Conservation (phyloP, 2,797 vertebrate species). For the Enteromius thamalakanensis region DNA sequence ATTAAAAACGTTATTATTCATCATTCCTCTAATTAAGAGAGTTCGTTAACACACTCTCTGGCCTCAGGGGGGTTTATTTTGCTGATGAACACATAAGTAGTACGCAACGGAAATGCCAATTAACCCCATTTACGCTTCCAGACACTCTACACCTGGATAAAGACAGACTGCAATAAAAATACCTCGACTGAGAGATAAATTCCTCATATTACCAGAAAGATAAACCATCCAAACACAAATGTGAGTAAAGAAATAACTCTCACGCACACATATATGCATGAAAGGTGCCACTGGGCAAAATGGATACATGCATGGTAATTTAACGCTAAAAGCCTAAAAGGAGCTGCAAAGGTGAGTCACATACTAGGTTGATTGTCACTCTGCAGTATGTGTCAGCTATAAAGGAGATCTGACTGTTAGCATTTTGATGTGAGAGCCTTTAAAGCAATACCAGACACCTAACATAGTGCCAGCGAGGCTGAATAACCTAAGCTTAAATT, state of each 20-base stretch:
- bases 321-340: conserved; percentile 36
- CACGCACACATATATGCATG: background rate
- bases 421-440: conserved; percentile 62
- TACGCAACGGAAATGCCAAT: conserved; percentile 60
- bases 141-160: conserved; percentile 42
- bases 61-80: conserved; percentile 57
- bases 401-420: conserved; percentile 64
- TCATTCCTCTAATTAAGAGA: conserved; percentile 63
- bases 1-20: conserved; percentile 60
- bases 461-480: conserved; percentile 52
- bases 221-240: background rate
- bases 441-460: conserved; percentile 58
- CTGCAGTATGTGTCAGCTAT: conserved; percentile 55
- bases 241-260: no score
- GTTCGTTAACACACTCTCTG: conserved; percentile 58
- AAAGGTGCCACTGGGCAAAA: background rate
- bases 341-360: conserved; percentile 53
- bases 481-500: conserved; percentile 60
- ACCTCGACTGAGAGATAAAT: conserved; percentile 11
- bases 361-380: conserved; percentile 42
- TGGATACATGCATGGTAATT: background rate
- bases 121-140: conserved; percentile 61
- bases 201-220: background rate
- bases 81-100: conserved; percentile 64
- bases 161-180: conserved; percentile 39